Evolutionary conservation across 2,888 invertebrate genomes (phyloP).

Genomic region (Falcaria lacertinaria): DNA sequence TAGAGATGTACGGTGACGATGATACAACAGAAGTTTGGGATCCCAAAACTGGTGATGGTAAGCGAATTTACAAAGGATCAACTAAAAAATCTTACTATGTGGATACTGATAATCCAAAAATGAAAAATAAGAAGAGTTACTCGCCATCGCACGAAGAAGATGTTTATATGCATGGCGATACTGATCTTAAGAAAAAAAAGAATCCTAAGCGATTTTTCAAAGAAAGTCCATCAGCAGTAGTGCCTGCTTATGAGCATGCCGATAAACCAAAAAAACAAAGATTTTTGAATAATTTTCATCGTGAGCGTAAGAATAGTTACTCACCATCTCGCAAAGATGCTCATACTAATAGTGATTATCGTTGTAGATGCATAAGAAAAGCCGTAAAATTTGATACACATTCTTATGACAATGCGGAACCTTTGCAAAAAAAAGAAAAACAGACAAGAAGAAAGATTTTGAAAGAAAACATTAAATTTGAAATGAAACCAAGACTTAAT

Average conservation of each 20-base stretch:
- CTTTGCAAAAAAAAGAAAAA: slow-evolving; percentile 13
- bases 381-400: not conserved
- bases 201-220: not conserved
- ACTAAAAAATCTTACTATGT: not conserved
- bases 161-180: not conserved
- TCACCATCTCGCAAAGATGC: not conserved
- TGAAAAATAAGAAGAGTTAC: not conserved
- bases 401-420: not conserved
- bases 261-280: not conserved
- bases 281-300: not conserved
- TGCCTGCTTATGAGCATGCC: not conserved
- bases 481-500: slow-evolving; percentile 1
- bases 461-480: slow-evolving; percentile 2
- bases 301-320: not conserved
- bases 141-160: not conserved
- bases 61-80: not conserved
- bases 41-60: not conserved
- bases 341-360: not conserved
- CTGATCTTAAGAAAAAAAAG: not conserved
- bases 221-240: not conserved
- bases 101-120: not conserved
- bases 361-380: not conserved
- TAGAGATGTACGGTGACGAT: slow-evolving; percentile 12
- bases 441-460: slow-evolving; percentile 3
- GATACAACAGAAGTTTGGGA: not conserved